Evolutionary conservation across 2,797 vertebrate species (phyloP).

Genomic region (Myotis planiceps): DNA sequence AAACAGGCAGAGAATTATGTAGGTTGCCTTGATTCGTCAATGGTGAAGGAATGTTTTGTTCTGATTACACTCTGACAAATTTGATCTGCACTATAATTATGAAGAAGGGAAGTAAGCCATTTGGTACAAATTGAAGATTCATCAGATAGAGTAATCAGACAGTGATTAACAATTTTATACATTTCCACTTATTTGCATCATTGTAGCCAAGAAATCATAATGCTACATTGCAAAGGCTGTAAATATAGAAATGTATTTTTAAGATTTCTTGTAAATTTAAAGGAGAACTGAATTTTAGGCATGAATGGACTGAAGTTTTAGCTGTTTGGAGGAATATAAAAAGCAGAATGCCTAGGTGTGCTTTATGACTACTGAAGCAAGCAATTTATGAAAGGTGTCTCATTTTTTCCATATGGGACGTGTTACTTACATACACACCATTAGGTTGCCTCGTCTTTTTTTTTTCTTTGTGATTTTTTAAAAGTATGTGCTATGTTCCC

Average conservation of each 20-base stretch:
- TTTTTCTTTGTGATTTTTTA: slow-evolving; percentile 57
- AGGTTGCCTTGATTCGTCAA: neutral
- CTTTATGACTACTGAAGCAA: slow-evolving; percentile 41
- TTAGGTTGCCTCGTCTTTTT: slow-evolving; percentile 59
- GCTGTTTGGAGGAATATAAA: slow-evolving; percentile 9
- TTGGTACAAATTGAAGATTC: slow-evolving; percentile 24
- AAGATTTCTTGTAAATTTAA: slow-evolving; percentile 24
- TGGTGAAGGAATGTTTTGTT: slow-evolving; percentile 40
- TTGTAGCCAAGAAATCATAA: slow-evolving; percentile 3
- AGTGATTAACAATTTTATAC: slow-evolving; percentile 41
- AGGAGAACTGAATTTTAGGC: slow-evolving; percentile 12
- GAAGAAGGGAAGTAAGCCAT: slow-evolving; percentile 27
- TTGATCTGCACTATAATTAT: slow-evolving; percentile 45
- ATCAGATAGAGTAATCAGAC: slow-evolving; percentile 14
- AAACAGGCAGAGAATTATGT: neutral
- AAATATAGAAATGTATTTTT: slow-evolving; percentile 22
- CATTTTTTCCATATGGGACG: slow-evolving; percentile 66
- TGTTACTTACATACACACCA: slow-evolving; percentile 49
- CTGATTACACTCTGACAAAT: slow-evolving; percentile 57
- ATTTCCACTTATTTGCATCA: neutral
- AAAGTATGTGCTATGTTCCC: slow-evolving; percentile 33
- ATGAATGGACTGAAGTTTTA: neutral
- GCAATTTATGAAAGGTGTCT: slow-evolving; percentile 61
- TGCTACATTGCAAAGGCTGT: neutral
- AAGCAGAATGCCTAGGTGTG: slow-evolving; percentile 46